Percentiles rank a stretch among this genome's conserved stretches.
phyloP scores from a whole-genome alignment of 2,888 invertebrate genomes.

The Idaea dimidiata region DNA sequence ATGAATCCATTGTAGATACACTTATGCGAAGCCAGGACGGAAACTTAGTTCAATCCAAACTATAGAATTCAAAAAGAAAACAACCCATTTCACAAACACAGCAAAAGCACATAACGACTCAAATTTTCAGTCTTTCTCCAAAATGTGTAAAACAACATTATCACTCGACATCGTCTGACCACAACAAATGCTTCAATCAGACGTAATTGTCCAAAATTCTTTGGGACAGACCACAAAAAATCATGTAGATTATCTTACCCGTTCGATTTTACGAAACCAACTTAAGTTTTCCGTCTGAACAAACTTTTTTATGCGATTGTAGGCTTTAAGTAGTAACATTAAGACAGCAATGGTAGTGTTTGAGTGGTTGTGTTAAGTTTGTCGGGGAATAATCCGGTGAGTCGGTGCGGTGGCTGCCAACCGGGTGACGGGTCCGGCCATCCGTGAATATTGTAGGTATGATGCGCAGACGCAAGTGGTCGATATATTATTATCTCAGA shows the following conservation, averaged over 20 bases:
- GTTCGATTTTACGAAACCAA: conserved; percentile 48
- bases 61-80: too few relatives aligned
- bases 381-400: conserved; percentile 52
- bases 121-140: not conserved
- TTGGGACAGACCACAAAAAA: conserved; percentile 59
- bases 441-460: conserved; percentile 64
- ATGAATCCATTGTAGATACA: too few relatives aligned
- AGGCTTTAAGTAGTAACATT: conserved; percentile 25
- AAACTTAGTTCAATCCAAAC: too few relatives aligned
- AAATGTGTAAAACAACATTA: conserved; percentile 27
- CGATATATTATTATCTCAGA: not conserved
- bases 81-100: not conserved
- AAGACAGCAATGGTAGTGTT: conserved; percentile 16
- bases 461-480: conserved; percentile 45
- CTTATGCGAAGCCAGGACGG: too few relatives aligned
- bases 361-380: conserved; percentile 27
- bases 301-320: conserved; percentile 16
- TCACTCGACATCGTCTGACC: conserved; percentile 13
- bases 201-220: conserved; percentile 63
- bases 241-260: conserved; percentile 57
- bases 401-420: conserved; percentile 47
- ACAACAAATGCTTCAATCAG: conserved; percentile 45
- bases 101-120: not conserved
- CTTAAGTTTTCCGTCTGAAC: conserved; percentile 12
- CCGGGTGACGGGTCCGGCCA: conserved; percentile 62